Evolutionary conservation across 1,140 invertebrate species (phyloP).

Genomic region (Drosophila murphyi): DNA sequence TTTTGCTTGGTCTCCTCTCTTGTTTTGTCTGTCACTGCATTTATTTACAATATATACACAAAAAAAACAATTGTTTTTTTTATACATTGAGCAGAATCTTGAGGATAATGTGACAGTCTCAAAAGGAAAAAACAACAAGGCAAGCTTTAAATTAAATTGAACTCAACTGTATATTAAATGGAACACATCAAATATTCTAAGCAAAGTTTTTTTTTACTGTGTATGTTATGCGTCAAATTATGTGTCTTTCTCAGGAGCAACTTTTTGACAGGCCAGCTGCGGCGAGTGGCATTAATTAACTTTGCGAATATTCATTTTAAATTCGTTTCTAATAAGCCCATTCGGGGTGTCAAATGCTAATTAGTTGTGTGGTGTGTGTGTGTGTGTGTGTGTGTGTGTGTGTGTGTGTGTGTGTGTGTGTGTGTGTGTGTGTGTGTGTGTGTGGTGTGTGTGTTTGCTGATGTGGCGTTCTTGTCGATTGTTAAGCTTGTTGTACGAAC

Average conservation of each 20-base stretch:
- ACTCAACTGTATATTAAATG: no score
- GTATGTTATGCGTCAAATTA: no score
- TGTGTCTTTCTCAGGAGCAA: not conserved
- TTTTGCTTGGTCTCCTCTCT: conserved; percentile 16
- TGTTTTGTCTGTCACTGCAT: conserved; percentile 13
- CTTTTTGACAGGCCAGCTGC: conserved; percentile 1
- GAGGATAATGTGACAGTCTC: not conserved
- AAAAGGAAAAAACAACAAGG: no score
- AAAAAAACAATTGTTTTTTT: not conserved
- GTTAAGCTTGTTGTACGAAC: conserved; percentile 33
- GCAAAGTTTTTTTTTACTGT: no score
- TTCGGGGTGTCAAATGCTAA: conserved; percentile 19
- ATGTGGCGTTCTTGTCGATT: conserved; percentile 46
- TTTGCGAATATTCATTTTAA: conserved; percentile 60
- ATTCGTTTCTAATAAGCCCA: conserved; percentile 46
- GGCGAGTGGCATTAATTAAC: conserved; percentile 41
- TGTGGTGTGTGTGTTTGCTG: not conserved
- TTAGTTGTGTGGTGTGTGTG: conserved; percentile 16
- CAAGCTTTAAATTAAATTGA: no score
- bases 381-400: conserved; percentile 5
- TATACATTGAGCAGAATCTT: not conserved
- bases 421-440: conserved; percentile 4
- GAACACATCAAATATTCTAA: no score
- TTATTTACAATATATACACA: conserved; percentile 3
- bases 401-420: no score